Percentiles rank a stretch among this genome's conserved stretches.
These are phyloP conservation scores for Cercopithecus diana DNA, from an alignment of 2,797 vertebrate species.

Conservation along the genomic window DNA sequence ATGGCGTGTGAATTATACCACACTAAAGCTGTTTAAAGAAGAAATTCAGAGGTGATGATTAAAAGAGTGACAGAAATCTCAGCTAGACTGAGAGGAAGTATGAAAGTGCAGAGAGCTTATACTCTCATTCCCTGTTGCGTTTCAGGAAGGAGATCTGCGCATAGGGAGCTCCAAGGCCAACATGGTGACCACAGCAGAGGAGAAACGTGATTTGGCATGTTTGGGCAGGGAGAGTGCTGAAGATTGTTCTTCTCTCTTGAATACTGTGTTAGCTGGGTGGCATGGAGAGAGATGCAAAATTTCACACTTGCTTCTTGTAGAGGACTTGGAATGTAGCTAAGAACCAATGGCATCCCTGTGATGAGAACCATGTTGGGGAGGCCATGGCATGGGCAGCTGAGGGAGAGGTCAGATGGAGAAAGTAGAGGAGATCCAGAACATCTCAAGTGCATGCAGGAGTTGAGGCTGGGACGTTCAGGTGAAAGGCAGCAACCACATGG, in stretches of 20 bases:
- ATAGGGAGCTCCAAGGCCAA: background rate
- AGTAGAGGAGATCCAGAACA: background rate
- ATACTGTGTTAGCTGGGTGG: background rate
- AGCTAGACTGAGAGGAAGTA: background rate
- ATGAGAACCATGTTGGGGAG: background rate
- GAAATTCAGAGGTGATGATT: background rate
- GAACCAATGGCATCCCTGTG: background rate
- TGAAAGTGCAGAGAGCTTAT: background rate
- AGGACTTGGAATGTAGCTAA: background rate
- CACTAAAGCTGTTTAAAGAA: background rate
- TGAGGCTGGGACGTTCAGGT: background rate
- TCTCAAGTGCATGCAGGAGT: background rate
- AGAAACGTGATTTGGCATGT: background rate
- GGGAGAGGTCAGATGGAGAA: background rate
- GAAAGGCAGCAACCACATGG: background rate
- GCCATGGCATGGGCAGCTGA: background rate
- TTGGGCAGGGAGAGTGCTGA: background rate
- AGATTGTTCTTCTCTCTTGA: background rate
- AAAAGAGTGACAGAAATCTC: background rate
- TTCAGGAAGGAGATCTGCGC: background rate
- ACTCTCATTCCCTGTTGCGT: background rate
- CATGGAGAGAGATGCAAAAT: background rate
- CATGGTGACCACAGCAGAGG: background rate
- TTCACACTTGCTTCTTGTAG: background rate
- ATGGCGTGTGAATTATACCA: background rate